Conservation (phyloP, 2,888 invertebrate species). For the Cataglyphis albicans region DNA sequence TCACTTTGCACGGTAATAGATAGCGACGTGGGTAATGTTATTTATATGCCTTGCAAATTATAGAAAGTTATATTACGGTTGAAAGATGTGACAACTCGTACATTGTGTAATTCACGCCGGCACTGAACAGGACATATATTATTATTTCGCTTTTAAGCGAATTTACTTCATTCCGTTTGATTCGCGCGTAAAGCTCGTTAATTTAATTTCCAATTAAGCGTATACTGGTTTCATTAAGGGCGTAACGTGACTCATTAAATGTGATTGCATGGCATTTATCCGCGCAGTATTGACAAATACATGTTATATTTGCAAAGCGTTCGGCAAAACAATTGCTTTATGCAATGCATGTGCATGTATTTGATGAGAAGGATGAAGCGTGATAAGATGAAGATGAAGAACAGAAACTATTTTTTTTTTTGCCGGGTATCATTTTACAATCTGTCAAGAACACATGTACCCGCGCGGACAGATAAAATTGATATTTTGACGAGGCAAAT, state of each 20-base stretch:
- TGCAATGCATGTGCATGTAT: neutral
- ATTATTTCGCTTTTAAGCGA: conserved; percentile 70
- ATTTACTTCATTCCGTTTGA: conserved; percentile 72
- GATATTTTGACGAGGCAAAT: conserved; percentile 32
- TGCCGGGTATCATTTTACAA: neutral
- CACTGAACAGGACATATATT: conserved; percentile 61
- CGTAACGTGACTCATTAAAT: conserved; percentile 67
- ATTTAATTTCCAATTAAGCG: conserved; percentile 74
- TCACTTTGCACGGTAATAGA: neutral
- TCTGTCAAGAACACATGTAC: neutral
- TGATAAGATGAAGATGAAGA: neutral
- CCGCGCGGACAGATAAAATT: neutral
- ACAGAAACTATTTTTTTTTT: neutral
- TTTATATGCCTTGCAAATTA: conserved; percentile 11
- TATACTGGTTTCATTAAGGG: conserved; percentile 69
- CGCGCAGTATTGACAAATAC: conserved; percentile 58
- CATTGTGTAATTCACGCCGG: conserved; percentile 32
- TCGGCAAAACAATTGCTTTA: neutral
- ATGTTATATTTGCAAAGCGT: conserved; percentile 38
- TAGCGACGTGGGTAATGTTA: neutral
- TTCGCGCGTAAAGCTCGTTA: conserved; percentile 71
- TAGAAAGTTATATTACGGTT: conserved; percentile 16
- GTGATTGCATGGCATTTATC: conserved; percentile 68
- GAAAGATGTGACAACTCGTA: conserved; percentile 29
- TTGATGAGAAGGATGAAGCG: neutral